phyloP scores from a whole-genome alignment of 2,113 vertebrate genomes.

The Mola mola region DNA sequence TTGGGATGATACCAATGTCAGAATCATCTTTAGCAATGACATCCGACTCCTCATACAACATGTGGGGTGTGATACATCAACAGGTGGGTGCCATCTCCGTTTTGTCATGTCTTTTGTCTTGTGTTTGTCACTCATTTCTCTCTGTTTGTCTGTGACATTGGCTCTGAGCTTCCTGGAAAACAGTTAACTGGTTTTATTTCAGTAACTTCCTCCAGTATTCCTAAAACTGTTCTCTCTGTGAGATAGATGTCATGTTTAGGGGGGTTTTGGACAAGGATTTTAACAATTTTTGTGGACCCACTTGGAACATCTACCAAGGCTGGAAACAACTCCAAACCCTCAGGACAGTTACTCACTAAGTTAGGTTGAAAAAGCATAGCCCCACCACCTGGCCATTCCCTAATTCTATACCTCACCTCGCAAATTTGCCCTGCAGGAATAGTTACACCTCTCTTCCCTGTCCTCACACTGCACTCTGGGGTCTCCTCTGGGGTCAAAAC shows the following conservation, averaged over 20 bases:
- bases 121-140: not conserved
- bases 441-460: not conserved
- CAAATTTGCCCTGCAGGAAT: constrained; percentile 1
- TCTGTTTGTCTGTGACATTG: not conserved
- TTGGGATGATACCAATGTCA: too few species aligned
- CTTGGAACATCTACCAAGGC: constrained; percentile 5
- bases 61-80: too few species aligned
- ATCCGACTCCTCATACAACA: too few species aligned
- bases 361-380: not conserved
- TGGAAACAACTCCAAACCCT: constrained; percentile 9
- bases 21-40: too few species aligned
- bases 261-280: constrained; percentile 1
- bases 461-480: not conserved
- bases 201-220: not conserved
- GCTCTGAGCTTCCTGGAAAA: not conserved
- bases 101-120: not conserved
- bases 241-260: constrained; percentile 11
- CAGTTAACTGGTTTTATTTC: constrained; percentile 1
- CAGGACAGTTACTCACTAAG: not conserved
- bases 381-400: not conserved
- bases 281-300: not conserved
- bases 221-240: not conserved
- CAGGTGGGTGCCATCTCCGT: constrained; percentile 3
- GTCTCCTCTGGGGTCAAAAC: not conserved
- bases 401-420: not conserved